Evolutionary conservation across 2,888 invertebrate genomes (phyloP).

Genomic region (Drosophila tanythrix): DNA sequence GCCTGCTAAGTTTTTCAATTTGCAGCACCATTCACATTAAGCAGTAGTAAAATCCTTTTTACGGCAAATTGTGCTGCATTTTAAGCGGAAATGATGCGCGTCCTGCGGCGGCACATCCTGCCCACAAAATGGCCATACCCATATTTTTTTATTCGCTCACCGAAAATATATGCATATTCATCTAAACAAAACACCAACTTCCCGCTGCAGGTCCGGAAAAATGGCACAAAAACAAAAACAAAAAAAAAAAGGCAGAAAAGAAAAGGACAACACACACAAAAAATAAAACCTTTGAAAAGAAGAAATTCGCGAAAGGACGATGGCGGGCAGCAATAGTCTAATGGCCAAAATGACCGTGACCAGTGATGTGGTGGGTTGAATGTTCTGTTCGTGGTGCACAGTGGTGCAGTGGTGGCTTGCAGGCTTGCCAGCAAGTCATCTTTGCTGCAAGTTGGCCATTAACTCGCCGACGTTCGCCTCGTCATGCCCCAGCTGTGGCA

Average conservation of each 20-base stretch:
- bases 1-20: slow-evolving; percentile 59
- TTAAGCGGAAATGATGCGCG: slow-evolving; percentile 79
- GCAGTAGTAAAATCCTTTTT: slow-evolving; percentile 63
- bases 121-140: slow-evolving; percentile 68
- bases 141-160: slow-evolving; percentile 16
- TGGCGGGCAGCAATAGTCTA: slow-evolving; percentile 53
- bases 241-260: slow-evolving; percentile 22
- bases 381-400: slow-evolving; percentile 3
- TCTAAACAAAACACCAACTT: slow-evolving; percentile 82
- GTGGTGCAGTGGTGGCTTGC: neutral
- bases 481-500: slow-evolving; percentile 38
- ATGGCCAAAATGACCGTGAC: slow-evolving; percentile 68
- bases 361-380: slow-evolving; percentile 28
- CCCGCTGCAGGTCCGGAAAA: slow-evolving; percentile 59
- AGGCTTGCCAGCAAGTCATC: slow-evolving; percentile 64
- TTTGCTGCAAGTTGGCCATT: slow-evolving; percentile 63
- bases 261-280: slow-evolving; percentile 28
- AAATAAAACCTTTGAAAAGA: slow-evolving; percentile 56
- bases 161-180: slow-evolving; percentile 83
- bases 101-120: slow-evolving; percentile 79
- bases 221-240: slow-evolving; percentile 27
- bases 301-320: slow-evolving; percentile 52
- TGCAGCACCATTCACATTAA: slow-evolving; percentile 42
- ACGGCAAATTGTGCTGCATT: slow-evolving; percentile 80
- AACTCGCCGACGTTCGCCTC: slow-evolving; percentile 44